A percentile compares a stretch with the other conserved stretches of the same genome.
Evolutionary conservation across 2,113 vertebrate genomes (phyloP).

Genomic region (Nicator chloris): DNA sequence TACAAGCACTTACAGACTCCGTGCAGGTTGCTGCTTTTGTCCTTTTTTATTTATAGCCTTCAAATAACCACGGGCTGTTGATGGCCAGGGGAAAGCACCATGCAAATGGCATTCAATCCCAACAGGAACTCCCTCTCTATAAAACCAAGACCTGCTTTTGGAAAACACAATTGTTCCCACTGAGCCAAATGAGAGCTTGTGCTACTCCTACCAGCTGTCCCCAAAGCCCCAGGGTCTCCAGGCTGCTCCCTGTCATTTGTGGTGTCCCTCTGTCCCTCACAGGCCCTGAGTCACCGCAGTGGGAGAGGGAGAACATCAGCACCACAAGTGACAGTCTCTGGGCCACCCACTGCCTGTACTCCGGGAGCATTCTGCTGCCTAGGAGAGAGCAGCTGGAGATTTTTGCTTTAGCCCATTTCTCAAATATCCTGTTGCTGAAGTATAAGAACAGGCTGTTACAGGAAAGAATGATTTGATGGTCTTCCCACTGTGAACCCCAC

Average conservation of each 20-base stretch:
- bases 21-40: constrained; percentile 41
- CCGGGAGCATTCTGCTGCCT: neutral
- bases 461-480: neutral
- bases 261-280: neutral
- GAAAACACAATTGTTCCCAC: constrained; percentile 11
- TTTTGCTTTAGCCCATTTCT: constrained; percentile 2
- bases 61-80: neutral
- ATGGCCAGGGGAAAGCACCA: neutral
- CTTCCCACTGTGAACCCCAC: neutral
- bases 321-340: neutral
- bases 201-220: neutral
- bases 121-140: neutral
- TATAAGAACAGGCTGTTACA: neutral
- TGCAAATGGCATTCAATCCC: neutral
- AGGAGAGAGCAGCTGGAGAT: constrained; percentile 37
- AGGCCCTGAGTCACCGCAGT: neutral
- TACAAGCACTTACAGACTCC: constrained; percentile 1
- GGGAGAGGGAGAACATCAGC: constrained; percentile 1
- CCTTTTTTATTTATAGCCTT: constrained; percentile 43
- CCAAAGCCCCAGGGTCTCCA: neutral
- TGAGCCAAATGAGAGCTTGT: constrained; percentile 24
- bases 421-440: constrained; percentile 11
- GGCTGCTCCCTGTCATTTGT: neutral
- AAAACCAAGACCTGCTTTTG: neutral
- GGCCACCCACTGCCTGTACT: constrained; percentile 34